phyloP scores from a whole-genome alignment of 2,888 invertebrate genomes.

The Melikaiella ostensackeni region DNA sequence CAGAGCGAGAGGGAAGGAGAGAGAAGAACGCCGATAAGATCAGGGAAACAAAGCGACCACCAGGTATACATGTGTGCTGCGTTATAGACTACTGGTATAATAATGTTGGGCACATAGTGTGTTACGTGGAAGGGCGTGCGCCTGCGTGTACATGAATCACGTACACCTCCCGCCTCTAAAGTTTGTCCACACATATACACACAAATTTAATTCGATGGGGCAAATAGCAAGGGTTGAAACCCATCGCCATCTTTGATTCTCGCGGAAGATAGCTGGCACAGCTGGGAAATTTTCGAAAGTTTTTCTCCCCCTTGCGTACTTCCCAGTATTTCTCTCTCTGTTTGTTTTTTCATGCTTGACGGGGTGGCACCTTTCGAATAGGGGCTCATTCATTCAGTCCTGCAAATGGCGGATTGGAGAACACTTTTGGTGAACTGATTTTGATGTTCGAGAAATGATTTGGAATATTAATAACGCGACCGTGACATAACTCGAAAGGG shows the following conservation, averaged over 20 bases:
- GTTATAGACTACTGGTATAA: constrained; percentile 54
- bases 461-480: not conserved
- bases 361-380: constrained; percentile 13
- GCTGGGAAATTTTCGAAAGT: constrained; percentile 72
- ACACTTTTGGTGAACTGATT: not conserved
- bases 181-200: constrained; percentile 46
- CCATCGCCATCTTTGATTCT: constrained; percentile 73
- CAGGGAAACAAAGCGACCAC: constrained; percentile 68
- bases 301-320: constrained; percentile 22
- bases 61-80: constrained; percentile 60
- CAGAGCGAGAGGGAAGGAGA: constrained; percentile 44
- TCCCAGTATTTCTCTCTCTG: constrained; percentile 24
- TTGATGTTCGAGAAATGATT: constrained; percentile 1
- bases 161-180: constrained; percentile 39
- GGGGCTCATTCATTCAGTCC: not conserved
- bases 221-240: constrained; percentile 76
- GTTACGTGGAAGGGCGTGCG: constrained; percentile 52
- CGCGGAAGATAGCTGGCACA: constrained; percentile 69
- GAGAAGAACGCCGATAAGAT: constrained; percentile 63
- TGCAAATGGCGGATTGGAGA: not conserved
- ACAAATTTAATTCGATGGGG: constrained; percentile 59
- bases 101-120: constrained; percentile 57
- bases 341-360: constrained; percentile 18
- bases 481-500: constrained; percentile 10
- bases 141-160: constrained; percentile 47